phyloP scores from a whole-genome alignment of 2,888 invertebrate species.

The Galerucella calmariensis region DNA sequence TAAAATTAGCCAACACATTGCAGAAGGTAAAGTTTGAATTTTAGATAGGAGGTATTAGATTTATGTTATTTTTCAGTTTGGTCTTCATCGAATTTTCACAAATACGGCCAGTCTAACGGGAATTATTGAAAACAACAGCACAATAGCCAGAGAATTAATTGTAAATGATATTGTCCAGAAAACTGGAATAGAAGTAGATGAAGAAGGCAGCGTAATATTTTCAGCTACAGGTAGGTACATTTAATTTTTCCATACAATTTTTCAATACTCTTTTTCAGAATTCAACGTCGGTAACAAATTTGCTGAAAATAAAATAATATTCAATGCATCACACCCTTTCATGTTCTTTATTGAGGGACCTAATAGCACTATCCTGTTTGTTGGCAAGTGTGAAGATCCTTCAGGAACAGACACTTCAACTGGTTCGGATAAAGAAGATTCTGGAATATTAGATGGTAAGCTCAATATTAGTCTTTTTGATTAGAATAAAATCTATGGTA shows the following conservation, averaged over 20 bases:
- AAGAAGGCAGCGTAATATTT: conserved; percentile 78
- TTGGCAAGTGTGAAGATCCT: conserved; percentile 79
- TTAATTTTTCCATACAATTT: conserved; percentile 9
- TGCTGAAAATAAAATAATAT: conserved; percentile 70
- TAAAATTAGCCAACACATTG: conserved; percentile 71
- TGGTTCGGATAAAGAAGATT: conserved; percentile 21
- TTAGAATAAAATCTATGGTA: too few species aligned
- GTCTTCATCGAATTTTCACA: conserved; percentile 78
- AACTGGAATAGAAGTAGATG: conserved; percentile 81
- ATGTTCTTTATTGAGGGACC: conserved; percentile 83
- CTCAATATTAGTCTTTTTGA: too few species aligned
- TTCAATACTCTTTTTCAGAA: conserved; percentile 63
- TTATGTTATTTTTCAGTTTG: conserved; percentile 68
- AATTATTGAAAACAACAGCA: conserved; percentile 70
- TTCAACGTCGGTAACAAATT: conserved; percentile 79
- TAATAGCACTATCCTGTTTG: conserved; percentile 78
- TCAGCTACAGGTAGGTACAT: conserved; percentile 73
- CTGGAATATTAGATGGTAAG: conserved; percentile 6
- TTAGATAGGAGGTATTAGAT: not conserved
- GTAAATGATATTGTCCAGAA: conserved; percentile 80
- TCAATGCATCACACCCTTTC: conserved; percentile 81
- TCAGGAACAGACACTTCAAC: conserved; percentile 47
- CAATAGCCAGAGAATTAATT: conserved; percentile 61
- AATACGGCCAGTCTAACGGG: conserved; percentile 77
- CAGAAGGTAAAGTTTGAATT: conserved; percentile 67